Evolutionary conservation across 1,140 invertebrate genomes (phyloP).

Genomic region (Calycopis cecrops): DNA sequence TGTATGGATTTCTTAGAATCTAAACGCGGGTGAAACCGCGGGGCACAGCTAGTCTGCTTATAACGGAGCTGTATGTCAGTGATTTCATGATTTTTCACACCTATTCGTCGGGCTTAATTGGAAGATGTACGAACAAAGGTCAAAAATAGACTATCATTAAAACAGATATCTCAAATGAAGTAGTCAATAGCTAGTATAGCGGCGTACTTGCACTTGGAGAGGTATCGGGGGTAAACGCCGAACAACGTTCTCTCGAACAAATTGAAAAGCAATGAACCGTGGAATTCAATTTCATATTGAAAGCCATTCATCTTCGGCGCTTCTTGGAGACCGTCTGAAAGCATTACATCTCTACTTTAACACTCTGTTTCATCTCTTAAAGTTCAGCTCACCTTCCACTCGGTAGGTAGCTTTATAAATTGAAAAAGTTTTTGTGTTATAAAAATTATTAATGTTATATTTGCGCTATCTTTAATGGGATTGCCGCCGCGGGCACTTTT

Average conservation of each 20-base stretch:
- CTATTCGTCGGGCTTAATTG: too few relatives aligned
- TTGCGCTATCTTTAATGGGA: constrained; percentile 22
- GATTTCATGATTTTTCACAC: too few relatives aligned
- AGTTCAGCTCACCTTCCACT: constrained; percentile 37
- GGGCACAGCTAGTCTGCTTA: too few relatives aligned
- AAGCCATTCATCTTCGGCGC: constrained; percentile 75
- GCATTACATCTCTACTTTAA: constrained; percentile 64
- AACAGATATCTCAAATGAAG: too few relatives aligned
- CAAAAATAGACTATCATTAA: too few relatives aligned
- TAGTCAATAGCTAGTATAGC: too few relatives aligned
- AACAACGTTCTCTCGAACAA: constrained; percentile 66
- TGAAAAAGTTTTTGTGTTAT: constrained; percentile 30
- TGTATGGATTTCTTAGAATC: too few relatives aligned
- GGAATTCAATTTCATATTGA: constrained; percentile 80
- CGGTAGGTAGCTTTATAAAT: constrained; percentile 27
- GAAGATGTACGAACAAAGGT: too few relatives aligned
- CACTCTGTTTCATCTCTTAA: constrained; percentile 54
- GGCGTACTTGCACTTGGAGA: constrained; percentile 28
- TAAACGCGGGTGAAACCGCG: too few relatives aligned
- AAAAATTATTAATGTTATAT: constrained; percentile 30
- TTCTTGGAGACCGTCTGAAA: constrained; percentile 60
- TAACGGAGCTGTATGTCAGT: too few relatives aligned
- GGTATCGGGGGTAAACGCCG: constrained; percentile 56
- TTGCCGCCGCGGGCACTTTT: constrained; percentile 17
- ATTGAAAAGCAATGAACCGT: constrained; percentile 78